These are phyloP conservation scores for Chalcosyrphus nemorum DNA, from an alignment of 2,888 invertebrate genomes.

Conservation along the genomic window DNA sequence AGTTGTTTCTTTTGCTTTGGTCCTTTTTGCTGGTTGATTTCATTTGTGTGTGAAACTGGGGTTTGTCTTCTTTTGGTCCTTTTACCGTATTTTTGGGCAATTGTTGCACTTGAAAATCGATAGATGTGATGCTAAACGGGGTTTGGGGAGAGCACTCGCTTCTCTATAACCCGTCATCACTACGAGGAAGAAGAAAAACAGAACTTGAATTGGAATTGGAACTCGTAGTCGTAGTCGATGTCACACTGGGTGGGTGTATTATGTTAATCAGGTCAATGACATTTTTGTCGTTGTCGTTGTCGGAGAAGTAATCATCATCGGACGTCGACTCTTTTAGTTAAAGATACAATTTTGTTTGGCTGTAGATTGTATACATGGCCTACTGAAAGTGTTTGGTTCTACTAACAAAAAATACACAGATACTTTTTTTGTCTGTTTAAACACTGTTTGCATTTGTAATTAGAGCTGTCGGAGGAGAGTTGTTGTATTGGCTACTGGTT, in stretches of 20 bases:
- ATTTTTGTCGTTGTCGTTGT: slow-evolving; percentile 35
- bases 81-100: slow-evolving; percentile 61
- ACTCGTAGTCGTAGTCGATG: slow-evolving; percentile 46
- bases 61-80: slow-evolving; percentile 48
- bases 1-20: slow-evolving; percentile 65
- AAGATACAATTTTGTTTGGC: slow-evolving; percentile 52
- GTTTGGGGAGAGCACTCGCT: background rate
- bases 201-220: slow-evolving; percentile 44
- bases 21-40: slow-evolving; percentile 71
- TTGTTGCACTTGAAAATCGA: slow-evolving; percentile 73
- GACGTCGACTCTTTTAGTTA: slow-evolving; percentile 52
- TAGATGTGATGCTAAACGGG: slow-evolving; percentile 51
- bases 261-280: slow-evolving; percentile 80
- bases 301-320: slow-evolving; percentile 48
- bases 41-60: slow-evolving; percentile 63
- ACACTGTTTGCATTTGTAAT: slow-evolving; percentile 57
- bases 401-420: slow-evolving; percentile 17
- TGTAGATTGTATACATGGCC: slow-evolving; percentile 40
- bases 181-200: slow-evolving; percentile 15
- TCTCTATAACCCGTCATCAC: slow-evolving; percentile 12
- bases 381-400: slow-evolving; percentile 43
- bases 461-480: slow-evolving; percentile 30
- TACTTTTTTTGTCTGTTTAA: background rate
- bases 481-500: slow-evolving; percentile 10
- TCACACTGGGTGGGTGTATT: slow-evolving; percentile 74